Conservation (phyloP, 92 coral and sea anemone species). For the Micromussa lordhowensis region DNA sequence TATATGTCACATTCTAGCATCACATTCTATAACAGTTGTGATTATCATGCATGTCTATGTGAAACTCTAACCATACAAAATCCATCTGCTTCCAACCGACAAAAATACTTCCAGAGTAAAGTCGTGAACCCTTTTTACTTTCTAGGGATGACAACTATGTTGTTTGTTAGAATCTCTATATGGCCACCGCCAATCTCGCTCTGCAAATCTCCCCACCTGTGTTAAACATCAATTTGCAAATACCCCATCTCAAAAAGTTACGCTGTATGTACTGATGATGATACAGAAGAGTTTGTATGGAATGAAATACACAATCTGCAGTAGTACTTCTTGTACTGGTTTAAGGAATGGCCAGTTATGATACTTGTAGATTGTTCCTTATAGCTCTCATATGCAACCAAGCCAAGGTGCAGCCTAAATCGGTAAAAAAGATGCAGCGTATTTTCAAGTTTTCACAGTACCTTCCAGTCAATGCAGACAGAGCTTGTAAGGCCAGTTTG, state of each 20-base stretch:
- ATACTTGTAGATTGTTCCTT: neutral
- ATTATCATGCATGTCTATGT: neutral
- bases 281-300: neutral
- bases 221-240: neutral
- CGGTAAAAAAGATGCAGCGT: no score
- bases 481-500: slow-evolving; percentile 82
- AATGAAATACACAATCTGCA: neutral
- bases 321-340: neutral
- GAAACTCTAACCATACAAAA: neutral
- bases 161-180: neutral
- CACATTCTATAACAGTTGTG: neutral
- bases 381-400: neutral
- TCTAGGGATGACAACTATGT: no score
- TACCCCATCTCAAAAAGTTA: neutral
- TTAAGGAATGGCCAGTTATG: neutral
- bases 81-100: neutral
- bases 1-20: neutral
- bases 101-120: neutral
- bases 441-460: slow-evolving; percentile 7
- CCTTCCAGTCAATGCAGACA: slow-evolving; percentile 91
- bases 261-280: neutral
- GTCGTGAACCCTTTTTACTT: neutral
- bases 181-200: neutral
- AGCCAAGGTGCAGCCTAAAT: neutral
- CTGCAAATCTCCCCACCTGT: neutral